A percentile compares a stretch with the other conserved stretches of the same genome.
phyloP scores from a whole-genome alignment of 2,888 invertebrate species.

The Plagodis pulveraria region DNA sequence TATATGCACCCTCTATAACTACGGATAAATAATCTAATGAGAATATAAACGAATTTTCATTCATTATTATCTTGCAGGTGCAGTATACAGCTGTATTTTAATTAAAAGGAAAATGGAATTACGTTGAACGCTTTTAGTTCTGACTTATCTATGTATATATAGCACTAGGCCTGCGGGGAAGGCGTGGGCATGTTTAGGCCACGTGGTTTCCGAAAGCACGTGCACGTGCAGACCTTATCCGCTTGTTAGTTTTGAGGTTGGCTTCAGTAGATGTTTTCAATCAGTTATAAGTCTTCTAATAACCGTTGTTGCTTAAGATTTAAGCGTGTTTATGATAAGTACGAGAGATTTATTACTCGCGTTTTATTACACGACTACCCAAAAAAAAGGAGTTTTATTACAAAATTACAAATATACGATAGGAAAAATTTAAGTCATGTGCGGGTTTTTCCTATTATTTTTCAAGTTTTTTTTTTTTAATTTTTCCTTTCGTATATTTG shows the following conservation, averaged over 20 bases:
- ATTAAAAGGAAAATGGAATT: slow-evolving; percentile 8
- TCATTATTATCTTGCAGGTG: slow-evolving; percentile 19
- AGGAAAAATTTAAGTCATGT: too few species aligned
- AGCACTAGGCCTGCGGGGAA: neutral
- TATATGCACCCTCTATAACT: slow-evolving; percentile 36
- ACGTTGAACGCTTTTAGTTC: neutral
- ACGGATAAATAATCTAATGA: slow-evolving; percentile 30
- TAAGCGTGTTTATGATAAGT: neutral
- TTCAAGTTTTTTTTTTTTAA: too few species aligned
- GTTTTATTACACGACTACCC: too few species aligned
- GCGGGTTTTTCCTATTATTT: too few species aligned
- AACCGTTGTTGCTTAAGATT: neutral
- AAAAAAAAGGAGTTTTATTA: too few species aligned
- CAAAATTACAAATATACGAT: too few species aligned
- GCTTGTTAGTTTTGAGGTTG: slow-evolving; percentile 9
- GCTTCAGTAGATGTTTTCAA: slow-evolving; percentile 9
- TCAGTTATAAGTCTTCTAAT: neutral
- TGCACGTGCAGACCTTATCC: slow-evolving; percentile 1
- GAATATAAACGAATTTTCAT: slow-evolving; percentile 25
- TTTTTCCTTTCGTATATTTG: too few species aligned
- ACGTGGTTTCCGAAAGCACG: slow-evolving; percentile 24
- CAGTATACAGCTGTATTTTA: neutral
- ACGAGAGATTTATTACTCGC: neutral
- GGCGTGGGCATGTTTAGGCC: slow-evolving; percentile 7
- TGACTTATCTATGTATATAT: neutral